Percentiles rank a stretch among this genome's conserved stretches.
These are phyloP conservation scores for Hypena proboscidalis DNA, from an alignment of 2,888 invertebrate species.

Conservation along the genomic window DNA sequence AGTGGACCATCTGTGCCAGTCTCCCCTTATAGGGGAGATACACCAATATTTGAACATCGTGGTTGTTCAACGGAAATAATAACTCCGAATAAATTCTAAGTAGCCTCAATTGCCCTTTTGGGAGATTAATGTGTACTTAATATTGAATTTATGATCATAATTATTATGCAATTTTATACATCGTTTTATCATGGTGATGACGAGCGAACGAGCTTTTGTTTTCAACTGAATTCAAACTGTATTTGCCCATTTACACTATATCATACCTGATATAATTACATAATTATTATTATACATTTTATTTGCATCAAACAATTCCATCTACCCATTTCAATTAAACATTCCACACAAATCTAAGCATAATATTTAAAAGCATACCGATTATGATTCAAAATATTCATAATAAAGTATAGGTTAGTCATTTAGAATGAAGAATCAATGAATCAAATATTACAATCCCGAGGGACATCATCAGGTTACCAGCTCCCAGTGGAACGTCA, in stretches of 20 bases:
- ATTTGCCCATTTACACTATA: no score
- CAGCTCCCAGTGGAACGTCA: constrained; percentile 40
- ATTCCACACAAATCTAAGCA: no score
- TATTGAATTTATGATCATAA: constrained; percentile 32
- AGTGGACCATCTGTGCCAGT: constrained; percentile 72
- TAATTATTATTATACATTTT: no score
- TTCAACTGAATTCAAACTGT: no score
- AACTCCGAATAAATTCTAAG: constrained; percentile 38
- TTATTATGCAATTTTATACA: constrained; percentile 20
- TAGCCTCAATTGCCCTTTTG: constrained; percentile 34
- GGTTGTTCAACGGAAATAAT: constrained; percentile 43
- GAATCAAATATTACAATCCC: constrained; percentile 31
- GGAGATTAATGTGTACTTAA: constrained; percentile 31
- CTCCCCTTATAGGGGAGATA: constrained; percentile 55
- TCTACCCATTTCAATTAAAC: no score
- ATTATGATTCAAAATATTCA: no score
- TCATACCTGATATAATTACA: no score
- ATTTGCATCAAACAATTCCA: neutral
- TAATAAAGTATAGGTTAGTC: constrained; percentile 24
- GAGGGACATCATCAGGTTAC: constrained; percentile 31
- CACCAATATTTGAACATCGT: constrained; percentile 43
- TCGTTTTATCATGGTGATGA: no score
- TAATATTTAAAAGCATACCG: no score
- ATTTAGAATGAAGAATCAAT: constrained; percentile 30
- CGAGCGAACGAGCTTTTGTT: no score